A percentile compares a stretch with the other conserved stretches of the same genome.
These are phyloP conservation scores for Felis catus DNA, from an alignment of 2,113 vertebrate genomes.

Conservation along the genomic window DNA sequence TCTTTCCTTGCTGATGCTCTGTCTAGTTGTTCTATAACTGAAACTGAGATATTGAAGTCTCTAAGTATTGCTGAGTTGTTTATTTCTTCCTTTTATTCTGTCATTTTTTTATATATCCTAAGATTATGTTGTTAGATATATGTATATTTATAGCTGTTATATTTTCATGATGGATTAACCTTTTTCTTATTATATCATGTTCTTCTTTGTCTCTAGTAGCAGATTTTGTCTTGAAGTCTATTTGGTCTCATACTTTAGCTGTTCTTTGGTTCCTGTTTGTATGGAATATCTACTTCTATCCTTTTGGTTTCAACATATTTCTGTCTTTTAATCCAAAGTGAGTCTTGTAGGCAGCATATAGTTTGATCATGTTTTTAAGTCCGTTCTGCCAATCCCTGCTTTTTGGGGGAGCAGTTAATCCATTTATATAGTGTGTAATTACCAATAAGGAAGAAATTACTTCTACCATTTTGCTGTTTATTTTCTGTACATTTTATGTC, in stretches of 20 bases:
- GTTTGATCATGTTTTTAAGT: neutral
- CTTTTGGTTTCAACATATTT: neutral
- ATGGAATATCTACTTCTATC: neutral
- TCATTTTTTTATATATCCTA: neutral
- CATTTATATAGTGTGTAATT: neutral
- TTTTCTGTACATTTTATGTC: neutral
- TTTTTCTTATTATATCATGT: neutral
- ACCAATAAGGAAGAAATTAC: neutral
- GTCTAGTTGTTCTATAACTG: neutral
- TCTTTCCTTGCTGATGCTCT: neutral
- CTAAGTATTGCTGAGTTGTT: neutral
- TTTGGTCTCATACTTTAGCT: neutral
- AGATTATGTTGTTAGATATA: neutral
- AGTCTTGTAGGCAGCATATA: neutral
- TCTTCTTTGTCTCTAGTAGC: neutral
- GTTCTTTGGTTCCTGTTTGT: neutral
- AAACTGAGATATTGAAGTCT: neutral
- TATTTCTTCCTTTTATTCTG: neutral
- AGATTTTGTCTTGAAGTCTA: neutral
- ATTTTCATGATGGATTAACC: neutral
- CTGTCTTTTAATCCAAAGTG: neutral
- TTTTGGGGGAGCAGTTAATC: neutral
- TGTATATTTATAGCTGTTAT: neutral
- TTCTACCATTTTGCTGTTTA: neutral
- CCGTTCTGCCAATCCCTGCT: neutral